Evolutionary conservation across 2,797 vertebrate species (phyloP), one percentile per base, ranked within the genome.

Genomic region (Monodelphis domestica): DNA sequence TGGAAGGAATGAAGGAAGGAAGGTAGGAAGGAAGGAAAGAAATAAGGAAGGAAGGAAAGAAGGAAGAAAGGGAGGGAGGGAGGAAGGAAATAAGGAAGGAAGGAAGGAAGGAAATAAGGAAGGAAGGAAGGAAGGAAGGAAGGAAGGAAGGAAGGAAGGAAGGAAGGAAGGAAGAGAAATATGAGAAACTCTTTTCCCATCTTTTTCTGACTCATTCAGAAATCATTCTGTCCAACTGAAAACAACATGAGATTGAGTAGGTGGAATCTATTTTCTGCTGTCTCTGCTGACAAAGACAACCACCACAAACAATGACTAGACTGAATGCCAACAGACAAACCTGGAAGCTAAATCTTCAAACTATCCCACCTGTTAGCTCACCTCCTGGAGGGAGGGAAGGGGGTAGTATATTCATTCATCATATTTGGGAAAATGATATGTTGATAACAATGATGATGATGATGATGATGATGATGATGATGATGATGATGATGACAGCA

Each of bases 141-240:
- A 52, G 10, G 53, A 90, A 24, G 94, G 89, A 93, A 91, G 63
- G 14, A 91, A 84, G n/a, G 30, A 94, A 78, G 94, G 96, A 95
- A 91, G 38, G 89, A 93, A 91, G 63, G 14, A 91, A 84, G n/a
- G 30, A 94, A 78, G 94, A 94, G 53, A n/a, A n/a, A n/a, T n/a
- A n/a, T n/a, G n/a, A n/a, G n/a, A n/a, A n/a, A n/a, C n/a, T 51
- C 84, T 33, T 29, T 45, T 90, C 9, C n/a, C 89, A 90, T 50
- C n/a, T 94, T 93, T 93, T 38, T 78, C 54, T 91, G 38, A 33
- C 14, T 95, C 26, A 92, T 78, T 94, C 89, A 92, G 53, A 95
- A 93, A 96, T 91, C 57, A 87, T 87, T 29, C 53, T 88, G 29
- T 96, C 4, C 15, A 53, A 14, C 53, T 93, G 28, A 88, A 54